These are phyloP conservation scores for Leptinotarsa lineolata DNA, from an alignment of 1,140 invertebrate genomes.

Conservation along the genomic window DNA sequence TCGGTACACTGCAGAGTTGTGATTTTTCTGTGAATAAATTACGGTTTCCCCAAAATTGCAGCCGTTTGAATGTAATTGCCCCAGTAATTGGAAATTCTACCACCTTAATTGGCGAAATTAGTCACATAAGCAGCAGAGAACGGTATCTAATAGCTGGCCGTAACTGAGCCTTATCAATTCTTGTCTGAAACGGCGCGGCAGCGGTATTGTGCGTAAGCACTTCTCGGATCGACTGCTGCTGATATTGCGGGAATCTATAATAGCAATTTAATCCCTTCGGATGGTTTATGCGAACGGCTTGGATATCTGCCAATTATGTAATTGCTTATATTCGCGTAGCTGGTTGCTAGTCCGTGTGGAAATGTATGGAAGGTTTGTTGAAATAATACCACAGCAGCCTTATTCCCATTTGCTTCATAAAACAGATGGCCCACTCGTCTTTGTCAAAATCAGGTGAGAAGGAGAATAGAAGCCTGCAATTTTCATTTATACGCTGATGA, in stretches of 20 bases:
- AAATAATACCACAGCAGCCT: too few relatives aligned
- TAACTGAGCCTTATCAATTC: conserved; percentile 31
- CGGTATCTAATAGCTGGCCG: conserved; percentile 23
- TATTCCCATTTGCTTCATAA: too few relatives aligned
- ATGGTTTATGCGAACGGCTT: neutral
- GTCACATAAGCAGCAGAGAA: conserved; percentile 25
- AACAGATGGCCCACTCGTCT: too few relatives aligned
- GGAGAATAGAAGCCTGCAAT: too few relatives aligned
- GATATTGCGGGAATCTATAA: conserved; percentile 29
- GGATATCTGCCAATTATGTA: too few relatives aligned
- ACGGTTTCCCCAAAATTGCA: conserved; percentile 19
- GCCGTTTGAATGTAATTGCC: conserved; percentile 21
- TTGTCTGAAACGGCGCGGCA: conserved; percentile 22
- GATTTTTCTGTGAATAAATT: conserved; percentile 15
- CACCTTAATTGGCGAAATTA: conserved; percentile 30
- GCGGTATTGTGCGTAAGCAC: conserved; percentile 24
- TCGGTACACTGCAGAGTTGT: too few relatives aligned
- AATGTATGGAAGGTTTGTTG: too few relatives aligned
- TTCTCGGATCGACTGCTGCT: conserved; percentile 25
- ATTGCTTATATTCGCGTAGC: too few relatives aligned
- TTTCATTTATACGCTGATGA: too few relatives aligned
- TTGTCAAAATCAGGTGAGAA: too few relatives aligned
- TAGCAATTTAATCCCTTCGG: conserved; percentile 29
- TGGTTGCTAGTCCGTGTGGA: too few relatives aligned
- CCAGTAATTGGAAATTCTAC: conserved; percentile 27